Evolutionary conservation across 2,888 invertebrate genomes (phyloP).

Genomic region (Lottia scabra): DNA sequence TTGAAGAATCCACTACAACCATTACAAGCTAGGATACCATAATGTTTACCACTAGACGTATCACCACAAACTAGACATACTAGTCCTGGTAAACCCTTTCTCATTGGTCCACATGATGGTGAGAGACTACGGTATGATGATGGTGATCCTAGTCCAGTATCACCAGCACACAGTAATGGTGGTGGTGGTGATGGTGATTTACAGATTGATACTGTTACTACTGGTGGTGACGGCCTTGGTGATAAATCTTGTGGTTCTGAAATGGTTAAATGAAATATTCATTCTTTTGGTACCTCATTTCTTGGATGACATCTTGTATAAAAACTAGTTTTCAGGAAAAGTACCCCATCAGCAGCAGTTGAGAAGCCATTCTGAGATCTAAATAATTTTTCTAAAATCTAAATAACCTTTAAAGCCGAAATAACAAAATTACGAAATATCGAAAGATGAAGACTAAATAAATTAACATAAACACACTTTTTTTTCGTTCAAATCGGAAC

Average conservation of each 20-base stretch:
- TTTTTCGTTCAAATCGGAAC: too few relatives aligned
- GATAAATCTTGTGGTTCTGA: slow-evolving; percentile 16
- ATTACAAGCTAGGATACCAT: slow-evolving; percentile 97
- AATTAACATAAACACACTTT: too few relatives aligned
- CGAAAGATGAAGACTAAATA: too few relatives aligned
- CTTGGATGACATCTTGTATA: too few relatives aligned
- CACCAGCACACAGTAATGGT: slow-evolving; percentile 13
- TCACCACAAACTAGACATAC: slow-evolving; percentile 95
- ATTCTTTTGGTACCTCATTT: too few relatives aligned
- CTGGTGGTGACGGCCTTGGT: slow-evolving; percentile 16
- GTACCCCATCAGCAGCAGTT: too few relatives aligned
- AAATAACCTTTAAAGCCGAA: too few relatives aligned
- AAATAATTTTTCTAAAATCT: too few relatives aligned
- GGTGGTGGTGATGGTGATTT: slow-evolving; percentile 17
- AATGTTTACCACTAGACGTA: slow-evolving; percentile 96
- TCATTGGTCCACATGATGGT: slow-evolving; percentile 42
- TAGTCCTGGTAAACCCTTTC: slow-evolving; percentile 76
- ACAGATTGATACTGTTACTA: slow-evolving; percentile 11
- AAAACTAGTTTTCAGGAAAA: too few relatives aligned
- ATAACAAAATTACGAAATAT: too few relatives aligned
- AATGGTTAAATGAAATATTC: too few relatives aligned
- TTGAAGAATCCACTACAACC: slow-evolving; percentile 99
- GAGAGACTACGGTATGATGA: slow-evolving; percentile 27
- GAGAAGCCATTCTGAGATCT: too few relatives aligned
- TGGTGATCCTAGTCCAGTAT: slow-evolving; percentile 36